Conservation (phyloP, 2,888 invertebrate species). For the Papilio demoleus region DNA sequence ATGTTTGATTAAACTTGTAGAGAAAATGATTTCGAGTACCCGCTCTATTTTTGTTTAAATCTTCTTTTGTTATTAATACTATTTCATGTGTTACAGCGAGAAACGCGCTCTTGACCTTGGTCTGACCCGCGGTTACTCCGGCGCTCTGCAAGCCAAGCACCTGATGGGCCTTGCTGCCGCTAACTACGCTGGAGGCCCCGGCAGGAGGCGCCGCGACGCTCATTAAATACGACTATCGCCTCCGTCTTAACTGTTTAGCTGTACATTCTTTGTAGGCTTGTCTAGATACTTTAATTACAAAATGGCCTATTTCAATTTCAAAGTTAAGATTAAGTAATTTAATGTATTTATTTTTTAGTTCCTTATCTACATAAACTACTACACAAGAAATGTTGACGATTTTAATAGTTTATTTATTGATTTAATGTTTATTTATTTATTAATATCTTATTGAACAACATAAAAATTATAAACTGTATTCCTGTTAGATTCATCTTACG, state of each 20-base stretch:
- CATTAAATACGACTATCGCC: conserved; percentile 54
- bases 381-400: conserved; percentile 3
- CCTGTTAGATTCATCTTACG: background rate
- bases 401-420: background rate
- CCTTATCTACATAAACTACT: background rate
- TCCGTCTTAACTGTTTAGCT: conserved; percentile 34
- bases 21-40: no score
- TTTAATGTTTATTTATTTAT: background rate
- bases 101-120: conserved; percentile 95
- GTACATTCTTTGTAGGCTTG: conserved; percentile 24
- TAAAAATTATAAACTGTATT: conserved; percentile 17
- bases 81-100: conserved; percentile 79
- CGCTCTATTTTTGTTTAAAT: no score
- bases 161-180: conserved; percentile 95
- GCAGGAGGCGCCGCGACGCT: conserved; percentile 90
- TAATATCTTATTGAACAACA: conserved; percentile 28
- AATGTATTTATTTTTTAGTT: conserved; percentile 23
- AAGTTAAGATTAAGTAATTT: conserved; percentile 4
- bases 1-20: no score
- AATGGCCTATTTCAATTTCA: conserved; percentile 31
- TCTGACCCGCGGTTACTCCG: conserved; percentile 93
- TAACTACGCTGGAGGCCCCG: conserved; percentile 94
- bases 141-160: conserved; percentile 95
- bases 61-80: no score
- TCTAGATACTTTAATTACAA: conserved; percentile 1